Evolutionary conservation across 1,140 invertebrate species (phyloP), one percentile per base, ranked within the genome.

Genomic region (Bemisia tabaci): DNA sequence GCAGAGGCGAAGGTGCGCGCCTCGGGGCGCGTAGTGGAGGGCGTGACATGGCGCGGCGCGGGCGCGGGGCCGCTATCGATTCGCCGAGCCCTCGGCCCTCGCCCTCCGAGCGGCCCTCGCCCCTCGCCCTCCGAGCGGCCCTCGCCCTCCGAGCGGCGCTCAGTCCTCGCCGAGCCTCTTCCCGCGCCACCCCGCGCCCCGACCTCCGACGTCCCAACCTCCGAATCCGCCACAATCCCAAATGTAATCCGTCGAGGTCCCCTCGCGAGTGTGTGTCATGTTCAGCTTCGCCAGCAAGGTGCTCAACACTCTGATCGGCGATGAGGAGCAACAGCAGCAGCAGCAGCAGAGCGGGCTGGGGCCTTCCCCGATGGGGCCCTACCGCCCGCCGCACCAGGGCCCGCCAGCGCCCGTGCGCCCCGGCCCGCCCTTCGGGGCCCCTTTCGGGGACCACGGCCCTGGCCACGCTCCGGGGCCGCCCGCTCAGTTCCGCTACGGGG

Each of bases 251-350:
- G n/a, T n/a, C n/a, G n/a, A n/a, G n/a, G n/a, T n/a, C n/a, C n/a
- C n/a, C n/a, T n/a, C n/a, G n/a, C n/a, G n/a, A n/a, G n/a, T n/a
- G n/a, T n/a, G n/a, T n/a, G n/a, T n/a, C 65, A 79, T 79, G 78
- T 77, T 79, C 68, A 78, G 74, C 70, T 78, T 78, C 68, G 77
- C 77, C 9, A 77, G 74, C 69, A 79, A 79, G 69, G 78, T 79
- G 75, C 72, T 79, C 65, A 79, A 79, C 69, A 77, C 75, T 70
- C 75, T 79, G 21, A 77, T 79, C 69, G 76, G 77, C 63, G 74
- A 73, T 59, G 76, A 74, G 27, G 75, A 78, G 59, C 65, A 71
- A 39, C 69, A 72, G 27, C 70, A 64, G 22, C 68, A 61, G 61
- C 58, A 23, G 64, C 69, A 60, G 68, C 65, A 63, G 22, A 63